Conservation (phyloP, 2,888 invertebrate genomes). For the Campopleginae sp. region DNA sequence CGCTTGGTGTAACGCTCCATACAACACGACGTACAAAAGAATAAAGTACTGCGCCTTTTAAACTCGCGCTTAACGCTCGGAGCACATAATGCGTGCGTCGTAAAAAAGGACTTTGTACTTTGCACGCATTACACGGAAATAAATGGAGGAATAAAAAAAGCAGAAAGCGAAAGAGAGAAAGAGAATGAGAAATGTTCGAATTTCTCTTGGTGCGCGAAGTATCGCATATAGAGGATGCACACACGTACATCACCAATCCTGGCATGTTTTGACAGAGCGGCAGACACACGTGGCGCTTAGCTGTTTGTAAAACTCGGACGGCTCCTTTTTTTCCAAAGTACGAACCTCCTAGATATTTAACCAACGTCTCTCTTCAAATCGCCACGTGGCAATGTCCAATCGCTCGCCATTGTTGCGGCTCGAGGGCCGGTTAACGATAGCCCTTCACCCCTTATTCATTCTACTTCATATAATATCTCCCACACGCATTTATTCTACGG, state of each 20-base stretch:
- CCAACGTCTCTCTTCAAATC: conserved; percentile 54
- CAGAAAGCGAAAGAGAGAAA: background rate
- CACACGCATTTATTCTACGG: conserved; percentile 53
- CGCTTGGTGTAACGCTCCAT: conserved; percentile 32
- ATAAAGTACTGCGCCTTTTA: conserved; percentile 52
- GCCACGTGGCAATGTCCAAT: conserved; percentile 72
- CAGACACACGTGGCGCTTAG: conserved; percentile 81
- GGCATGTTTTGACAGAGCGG: conserved; percentile 83
- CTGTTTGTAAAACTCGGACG: conserved; percentile 84
- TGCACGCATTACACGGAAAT: conserved; percentile 23
- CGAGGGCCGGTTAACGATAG: conserved; percentile 76
- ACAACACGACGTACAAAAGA: conserved; percentile 16
- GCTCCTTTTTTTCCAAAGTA: conserved; percentile 78
- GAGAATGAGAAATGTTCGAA: conserved; percentile 17
- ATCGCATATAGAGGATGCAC: conserved; percentile 5
- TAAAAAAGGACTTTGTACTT: conserved; percentile 44
- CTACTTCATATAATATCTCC: conserved; percentile 47
- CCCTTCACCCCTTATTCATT: conserved; percentile 52
- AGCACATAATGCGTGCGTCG: conserved; percentile 10
- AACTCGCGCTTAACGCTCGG: conserved; percentile 28
- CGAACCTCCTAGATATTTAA: conserved; percentile 52
- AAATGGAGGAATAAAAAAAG: background rate
- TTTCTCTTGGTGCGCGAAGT: conserved; percentile 23
- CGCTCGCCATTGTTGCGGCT: conserved; percentile 81
- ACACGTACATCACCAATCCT: conserved; percentile 45